Conservation (phyloP, 2,888 invertebrate genomes). For the Torymus auratus region DNA sequence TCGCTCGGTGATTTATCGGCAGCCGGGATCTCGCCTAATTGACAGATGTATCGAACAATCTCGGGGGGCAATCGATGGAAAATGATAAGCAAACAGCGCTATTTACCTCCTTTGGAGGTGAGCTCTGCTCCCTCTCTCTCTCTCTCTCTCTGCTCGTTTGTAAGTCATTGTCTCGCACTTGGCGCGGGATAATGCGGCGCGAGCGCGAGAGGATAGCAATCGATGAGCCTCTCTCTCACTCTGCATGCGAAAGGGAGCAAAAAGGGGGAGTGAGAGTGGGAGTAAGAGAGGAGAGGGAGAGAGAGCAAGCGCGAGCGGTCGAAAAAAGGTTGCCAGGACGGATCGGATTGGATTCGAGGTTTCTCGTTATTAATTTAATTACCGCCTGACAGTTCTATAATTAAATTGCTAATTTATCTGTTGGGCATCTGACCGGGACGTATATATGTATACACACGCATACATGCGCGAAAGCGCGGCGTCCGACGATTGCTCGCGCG, state of each 20-base stretch:
- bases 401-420: constrained; percentile 76
- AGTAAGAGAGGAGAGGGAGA: background rate
- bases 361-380: constrained; percentile 77
- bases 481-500: background rate
- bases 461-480: constrained; percentile 61
- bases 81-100: constrained; percentile 57
- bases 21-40: constrained; percentile 55
- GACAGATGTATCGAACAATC: constrained; percentile 58
- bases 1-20: constrained; percentile 49
- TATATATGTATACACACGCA: constrained; percentile 28
- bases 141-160: constrained; percentile 45
- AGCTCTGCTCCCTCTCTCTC: constrained; percentile 11
- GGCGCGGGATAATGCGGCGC: constrained; percentile 20
- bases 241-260: background rate
- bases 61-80: constrained; percentile 53
- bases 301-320: background rate
- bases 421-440: constrained; percentile 68
- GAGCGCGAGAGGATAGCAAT: constrained; percentile 7
- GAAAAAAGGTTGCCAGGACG: constrained; percentile 33
- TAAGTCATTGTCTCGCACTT: constrained; percentile 53
- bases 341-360: constrained; percentile 72
- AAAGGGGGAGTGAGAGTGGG: background rate
- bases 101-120: constrained; percentile 52
- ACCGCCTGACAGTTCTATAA: constrained; percentile 76
- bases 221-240: constrained; percentile 1